A percentile compares a stretch with the other conserved stretches of the same genome.
These are phyloP conservation scores for Ciconia boyciana DNA, from an alignment of 2,113 vertebrate species.

Conservation along the genomic window DNA sequence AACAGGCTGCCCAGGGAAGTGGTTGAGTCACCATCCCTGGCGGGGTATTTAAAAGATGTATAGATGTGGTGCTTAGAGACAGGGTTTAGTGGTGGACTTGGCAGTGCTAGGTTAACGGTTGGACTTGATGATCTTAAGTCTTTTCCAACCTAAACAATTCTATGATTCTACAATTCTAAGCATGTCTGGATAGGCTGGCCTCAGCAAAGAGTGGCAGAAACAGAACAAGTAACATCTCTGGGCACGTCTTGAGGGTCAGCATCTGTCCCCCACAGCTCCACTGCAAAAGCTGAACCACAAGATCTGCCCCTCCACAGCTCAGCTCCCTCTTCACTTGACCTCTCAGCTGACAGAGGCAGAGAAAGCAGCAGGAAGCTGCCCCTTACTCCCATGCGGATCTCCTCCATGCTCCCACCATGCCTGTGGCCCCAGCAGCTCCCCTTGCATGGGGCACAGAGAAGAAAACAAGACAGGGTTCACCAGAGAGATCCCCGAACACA, in stretches of 20 bases:
- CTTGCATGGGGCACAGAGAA: background rate
- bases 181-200: background rate
- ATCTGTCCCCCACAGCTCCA: background rate
- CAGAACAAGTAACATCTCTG: background rate
- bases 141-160: background rate
- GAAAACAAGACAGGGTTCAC: background rate
- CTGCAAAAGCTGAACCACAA: background rate
- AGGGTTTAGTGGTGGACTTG: background rate
- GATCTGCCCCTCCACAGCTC: background rate
- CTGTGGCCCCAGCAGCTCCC: background rate
- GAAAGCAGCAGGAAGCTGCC: background rate
- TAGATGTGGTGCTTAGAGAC: background rate
- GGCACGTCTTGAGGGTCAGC: background rate
- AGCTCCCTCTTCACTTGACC: background rate
- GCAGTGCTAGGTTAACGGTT: background rate
- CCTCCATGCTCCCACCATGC: background rate
- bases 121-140: background rate
- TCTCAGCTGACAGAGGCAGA: background rate
- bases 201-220: background rate
- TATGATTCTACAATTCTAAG: background rate
- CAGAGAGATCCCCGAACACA: background rate
- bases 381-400: background rate
- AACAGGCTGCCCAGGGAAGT: background rate
- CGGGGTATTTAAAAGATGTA: background rate
- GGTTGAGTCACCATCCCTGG: background rate